Evolutionary conservation across 2,113 vertebrate species (phyloP).

Genomic region (Bufo bufo): DNA sequence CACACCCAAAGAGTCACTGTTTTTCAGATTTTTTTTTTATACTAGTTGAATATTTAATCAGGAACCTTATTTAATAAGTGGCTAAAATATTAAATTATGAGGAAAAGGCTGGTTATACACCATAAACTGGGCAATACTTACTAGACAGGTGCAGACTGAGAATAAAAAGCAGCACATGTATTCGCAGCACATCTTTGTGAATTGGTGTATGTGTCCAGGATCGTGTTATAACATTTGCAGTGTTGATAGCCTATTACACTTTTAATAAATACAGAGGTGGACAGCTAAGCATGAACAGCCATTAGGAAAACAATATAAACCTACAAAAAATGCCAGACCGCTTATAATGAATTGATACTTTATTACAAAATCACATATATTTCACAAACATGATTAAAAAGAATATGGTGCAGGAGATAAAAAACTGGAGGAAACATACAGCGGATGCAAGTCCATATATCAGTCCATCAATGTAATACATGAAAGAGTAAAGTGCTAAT

Average conservation of each 20-base stretch:
- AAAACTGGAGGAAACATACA: no score
- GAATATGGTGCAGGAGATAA: no score
- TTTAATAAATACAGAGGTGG: constrained; percentile 9
- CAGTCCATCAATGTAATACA: no score
- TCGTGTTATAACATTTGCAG: background rate
- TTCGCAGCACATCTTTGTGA: background rate
- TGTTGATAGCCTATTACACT: background rate
- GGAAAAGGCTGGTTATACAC: background rate
- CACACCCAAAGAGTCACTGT: background rate
- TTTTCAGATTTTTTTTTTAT: background rate
- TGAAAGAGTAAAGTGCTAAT: no score
- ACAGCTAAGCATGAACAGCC: background rate
- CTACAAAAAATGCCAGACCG: no score
- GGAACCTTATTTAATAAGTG: background rate
- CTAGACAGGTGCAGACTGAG: background rate
- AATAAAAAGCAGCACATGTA: background rate
- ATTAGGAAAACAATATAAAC: background rate
- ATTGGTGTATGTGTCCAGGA: background rate
- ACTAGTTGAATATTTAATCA: background rate
- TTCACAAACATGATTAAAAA: no score
- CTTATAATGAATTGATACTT: no score
- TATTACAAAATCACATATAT: no score
- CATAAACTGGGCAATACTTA: background rate
- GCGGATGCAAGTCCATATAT: no score
- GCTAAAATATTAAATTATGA: background rate